Percentiles rank a stretch among this genome's conserved stretches.
phyloP scores from a whole-genome alignment of 2,797 vertebrate genomes.

The Scleropages formosus region DNA sequence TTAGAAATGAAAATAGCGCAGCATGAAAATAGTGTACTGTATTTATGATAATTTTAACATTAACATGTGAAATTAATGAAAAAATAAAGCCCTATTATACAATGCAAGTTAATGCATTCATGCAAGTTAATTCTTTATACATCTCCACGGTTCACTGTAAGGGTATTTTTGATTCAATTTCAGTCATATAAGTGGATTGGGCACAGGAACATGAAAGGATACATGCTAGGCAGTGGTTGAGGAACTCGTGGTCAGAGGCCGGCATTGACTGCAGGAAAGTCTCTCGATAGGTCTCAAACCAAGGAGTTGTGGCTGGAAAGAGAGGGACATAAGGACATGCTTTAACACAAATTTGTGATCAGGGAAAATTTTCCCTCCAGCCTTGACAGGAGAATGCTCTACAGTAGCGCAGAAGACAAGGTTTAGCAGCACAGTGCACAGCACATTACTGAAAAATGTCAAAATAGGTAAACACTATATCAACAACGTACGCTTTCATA shows the following conservation, averaged over 20 bases:
- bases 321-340: not conserved
- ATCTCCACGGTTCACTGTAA: too few species aligned
- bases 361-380: not conserved
- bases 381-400: not conserved
- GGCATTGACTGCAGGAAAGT: slow-evolving; percentile 94
- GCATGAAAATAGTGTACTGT: too few species aligned
- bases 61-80: too few species aligned
- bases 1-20: too few species aligned
- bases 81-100: too few species aligned
- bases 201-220: slow-evolving; percentile 73
- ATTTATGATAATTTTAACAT: too few species aligned
- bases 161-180: too few species aligned
- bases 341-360: slow-evolving; percentile 25
- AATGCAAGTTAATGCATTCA: too few species aligned
- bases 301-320: slow-evolving; percentile 87
- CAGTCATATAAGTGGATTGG: too few species aligned
- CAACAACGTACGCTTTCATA: too few species aligned
- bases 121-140: too few species aligned
- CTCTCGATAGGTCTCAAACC: slow-evolving; percentile 96
- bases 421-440: slow-evolving; percentile 1
- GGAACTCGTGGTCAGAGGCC: slow-evolving; percentile 91
- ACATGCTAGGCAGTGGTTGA: slow-evolving; percentile 98
- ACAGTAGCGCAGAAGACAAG: not conserved
- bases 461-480: not conserved
- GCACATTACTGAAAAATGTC: not conserved